phyloP scores from a whole-genome alignment of 2,113 vertebrate species.

The Phylloscopus trochiloides region DNA sequence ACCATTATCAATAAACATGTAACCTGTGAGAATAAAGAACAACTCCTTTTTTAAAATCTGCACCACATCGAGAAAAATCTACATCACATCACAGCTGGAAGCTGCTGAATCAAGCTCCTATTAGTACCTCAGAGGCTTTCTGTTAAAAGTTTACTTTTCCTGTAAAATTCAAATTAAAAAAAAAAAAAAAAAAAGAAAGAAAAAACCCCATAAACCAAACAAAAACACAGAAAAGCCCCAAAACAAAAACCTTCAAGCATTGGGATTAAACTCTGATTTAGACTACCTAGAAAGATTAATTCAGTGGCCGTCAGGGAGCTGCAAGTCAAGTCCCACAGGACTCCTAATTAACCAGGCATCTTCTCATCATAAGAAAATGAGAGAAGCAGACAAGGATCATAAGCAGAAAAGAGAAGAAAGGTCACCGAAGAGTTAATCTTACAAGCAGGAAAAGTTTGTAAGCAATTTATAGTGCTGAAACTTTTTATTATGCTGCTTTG shows the following conservation, averaged over 20 bases:
- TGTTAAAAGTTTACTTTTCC: not conserved
- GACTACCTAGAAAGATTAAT: not conserved
- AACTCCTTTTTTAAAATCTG: not conserved
- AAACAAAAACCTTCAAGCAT: not conserved
- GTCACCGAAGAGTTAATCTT: not conserved
- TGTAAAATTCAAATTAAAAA: not conserved
- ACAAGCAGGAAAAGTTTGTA: not conserved
- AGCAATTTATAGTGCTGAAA: not conserved
- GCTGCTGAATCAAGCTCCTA: not conserved
- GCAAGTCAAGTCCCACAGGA: not conserved
- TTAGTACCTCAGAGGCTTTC: not conserved
- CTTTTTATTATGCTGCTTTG: not conserved
- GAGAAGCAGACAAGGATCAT: not conserved
- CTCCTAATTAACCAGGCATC: not conserved
- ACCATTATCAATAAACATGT: not conserved
- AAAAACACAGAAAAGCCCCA: no score
- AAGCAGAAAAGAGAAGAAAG: not conserved
- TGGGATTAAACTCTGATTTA: not conserved
- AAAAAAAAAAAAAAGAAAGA: rapidly evolving
- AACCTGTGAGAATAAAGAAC: not conserved
- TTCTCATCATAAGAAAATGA: not conserved
- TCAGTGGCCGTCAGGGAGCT: not conserved
- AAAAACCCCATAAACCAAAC: not conserved
- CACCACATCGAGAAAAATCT: not conserved
- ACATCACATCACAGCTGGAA: not conserved